Evolutionary conservation across 2,888 invertebrate genomes (phyloP).

Genomic region (Poecilobothrus nobilitatus): DNA sequence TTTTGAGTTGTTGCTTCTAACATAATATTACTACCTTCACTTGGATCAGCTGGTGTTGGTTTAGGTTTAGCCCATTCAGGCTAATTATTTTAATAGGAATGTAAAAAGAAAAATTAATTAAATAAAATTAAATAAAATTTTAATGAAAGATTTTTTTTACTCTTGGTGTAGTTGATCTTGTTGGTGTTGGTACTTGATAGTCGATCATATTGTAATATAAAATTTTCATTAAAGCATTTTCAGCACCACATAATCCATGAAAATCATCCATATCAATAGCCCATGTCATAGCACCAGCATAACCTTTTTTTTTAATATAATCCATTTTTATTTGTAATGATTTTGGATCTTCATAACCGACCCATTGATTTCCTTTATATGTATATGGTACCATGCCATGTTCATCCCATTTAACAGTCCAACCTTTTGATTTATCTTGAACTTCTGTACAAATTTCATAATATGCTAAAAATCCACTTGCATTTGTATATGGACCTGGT

Average conservation of each 20-base stretch:
- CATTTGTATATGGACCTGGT: conserved; percentile 78
- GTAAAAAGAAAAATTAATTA: background rate
- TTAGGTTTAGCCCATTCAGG: conserved; percentile 77
- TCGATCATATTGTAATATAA: conserved; percentile 63
- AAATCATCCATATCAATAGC: conserved; percentile 86
- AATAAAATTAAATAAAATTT: background rate
- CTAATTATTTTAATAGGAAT: conserved; percentile 43
- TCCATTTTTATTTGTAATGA: conserved; percentile 86
- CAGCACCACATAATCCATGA: conserved; percentile 68
- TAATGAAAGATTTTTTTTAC: conserved; percentile 44
- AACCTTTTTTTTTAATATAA: conserved; percentile 72
- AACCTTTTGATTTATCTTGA: conserved; percentile 57
- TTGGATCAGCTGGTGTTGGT: conserved; percentile 54
- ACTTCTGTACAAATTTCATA: conserved; percentile 78
- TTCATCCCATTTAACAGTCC: conserved; percentile 79
- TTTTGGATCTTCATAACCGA: conserved; percentile 75
- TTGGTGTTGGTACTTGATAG: conserved; percentile 60
- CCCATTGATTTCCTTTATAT: conserved; percentile 82
- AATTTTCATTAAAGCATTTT: conserved; percentile 65
- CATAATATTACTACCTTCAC: conserved; percentile 44
- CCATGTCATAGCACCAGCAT: conserved; percentile 87
- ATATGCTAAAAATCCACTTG: conserved; percentile 78
- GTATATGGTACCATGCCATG: conserved; percentile 75
- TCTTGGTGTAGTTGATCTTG: conserved; percentile 56
- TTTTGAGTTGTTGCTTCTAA: conserved; percentile 33